Conservation (phyloP, 1,140 invertebrate genomes). For the Condylostylus longicornis region DNA sequence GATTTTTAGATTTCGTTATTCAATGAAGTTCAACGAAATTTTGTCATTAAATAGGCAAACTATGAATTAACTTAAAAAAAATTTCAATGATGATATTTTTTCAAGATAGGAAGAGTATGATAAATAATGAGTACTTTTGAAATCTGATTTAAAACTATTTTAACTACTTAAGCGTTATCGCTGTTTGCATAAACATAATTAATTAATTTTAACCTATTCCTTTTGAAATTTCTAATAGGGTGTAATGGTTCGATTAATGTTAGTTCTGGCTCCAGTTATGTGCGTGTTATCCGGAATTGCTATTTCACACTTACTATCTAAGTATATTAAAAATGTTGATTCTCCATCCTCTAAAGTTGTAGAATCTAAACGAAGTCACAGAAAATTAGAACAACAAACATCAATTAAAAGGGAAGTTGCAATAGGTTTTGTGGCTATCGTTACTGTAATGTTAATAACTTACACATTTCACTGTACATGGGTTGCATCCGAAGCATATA, state of each 20-base stretch:
- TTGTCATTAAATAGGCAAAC: too few species aligned
- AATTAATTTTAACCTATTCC: conserved; percentile 1
- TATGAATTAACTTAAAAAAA: too few species aligned
- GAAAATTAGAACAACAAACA: conserved; percentile 62
- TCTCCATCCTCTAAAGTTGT: conserved; percentile 22
- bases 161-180: conserved; percentile 3
- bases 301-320: conserved; percentile 73
- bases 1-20: too few species aligned
- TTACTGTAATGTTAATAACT: conserved; percentile 72
- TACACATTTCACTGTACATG: conserved; percentile 97
- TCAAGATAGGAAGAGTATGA: too few species aligned
- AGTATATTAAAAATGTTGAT: conserved; percentile 81
- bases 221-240: conserved; percentile 41
- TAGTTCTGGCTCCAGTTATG: conserved; percentile 95
- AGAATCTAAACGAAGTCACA: conserved; percentile 36
- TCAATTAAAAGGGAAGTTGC: conserved; percentile 83
- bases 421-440: conserved; percentile 65
- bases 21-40: too few species aligned
- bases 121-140: too few species aligned
- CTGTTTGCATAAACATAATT: neutral
- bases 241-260: conserved; percentile 96
- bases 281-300: conserved; percentile 91
- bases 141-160: too few species aligned
- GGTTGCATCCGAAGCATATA: conserved; percentile 98
- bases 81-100: too few species aligned